A percentile compares a stretch with the other conserved stretches of the same genome.
These are phyloP conservation scores for Pristionchus arcanus DNA, from an alignment of 2,888 invertebrate species.

Conservation along the genomic window DNA sequence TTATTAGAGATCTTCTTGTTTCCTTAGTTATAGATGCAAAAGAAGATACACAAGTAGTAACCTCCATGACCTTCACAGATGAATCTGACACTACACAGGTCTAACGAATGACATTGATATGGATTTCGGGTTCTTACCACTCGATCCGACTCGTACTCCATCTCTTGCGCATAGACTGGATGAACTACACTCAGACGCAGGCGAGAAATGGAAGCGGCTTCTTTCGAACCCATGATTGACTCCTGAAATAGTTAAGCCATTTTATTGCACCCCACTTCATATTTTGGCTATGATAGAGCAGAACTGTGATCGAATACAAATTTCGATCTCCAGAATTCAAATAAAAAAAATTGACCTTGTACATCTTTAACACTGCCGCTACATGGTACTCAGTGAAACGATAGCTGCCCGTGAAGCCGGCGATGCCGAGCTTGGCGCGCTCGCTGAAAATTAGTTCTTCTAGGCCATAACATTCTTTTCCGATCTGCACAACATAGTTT, in stretches of 20 bases:
- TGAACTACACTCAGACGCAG: constrained; percentile 17
- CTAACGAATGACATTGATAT: too few relatives aligned
- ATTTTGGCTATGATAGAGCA: too few relatives aligned
- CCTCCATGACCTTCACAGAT: too few relatives aligned
- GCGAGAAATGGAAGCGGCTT: background rate
- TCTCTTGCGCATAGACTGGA: constrained; percentile 10
- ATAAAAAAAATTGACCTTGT: too few relatives aligned
- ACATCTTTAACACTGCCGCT: constrained; percentile 1
- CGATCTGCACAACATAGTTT: background rate
- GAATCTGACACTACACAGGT: too few relatives aligned
- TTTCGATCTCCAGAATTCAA: too few relatives aligned
- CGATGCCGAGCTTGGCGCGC: background rate
- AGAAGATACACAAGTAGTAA: too few relatives aligned
- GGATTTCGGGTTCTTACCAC: background rate
- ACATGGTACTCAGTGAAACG: constrained; percentile 47
- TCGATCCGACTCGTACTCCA: constrained; percentile 38
- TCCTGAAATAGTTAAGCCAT: too few relatives aligned
- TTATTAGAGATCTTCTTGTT: too few relatives aligned
- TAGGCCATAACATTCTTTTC: too few relatives aligned
- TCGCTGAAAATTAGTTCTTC: background rate
- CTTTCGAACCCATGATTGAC: constrained; percentile 42
- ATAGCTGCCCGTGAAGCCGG: constrained; percentile 41
- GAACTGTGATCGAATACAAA: background rate
- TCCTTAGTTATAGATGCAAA: too few relatives aligned
- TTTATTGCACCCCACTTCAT: too few relatives aligned